These are phyloP conservation scores for Adrianichthys oophorus DNA, from an alignment of 2,797 vertebrate genomes.

Conservation along the genomic window DNA sequence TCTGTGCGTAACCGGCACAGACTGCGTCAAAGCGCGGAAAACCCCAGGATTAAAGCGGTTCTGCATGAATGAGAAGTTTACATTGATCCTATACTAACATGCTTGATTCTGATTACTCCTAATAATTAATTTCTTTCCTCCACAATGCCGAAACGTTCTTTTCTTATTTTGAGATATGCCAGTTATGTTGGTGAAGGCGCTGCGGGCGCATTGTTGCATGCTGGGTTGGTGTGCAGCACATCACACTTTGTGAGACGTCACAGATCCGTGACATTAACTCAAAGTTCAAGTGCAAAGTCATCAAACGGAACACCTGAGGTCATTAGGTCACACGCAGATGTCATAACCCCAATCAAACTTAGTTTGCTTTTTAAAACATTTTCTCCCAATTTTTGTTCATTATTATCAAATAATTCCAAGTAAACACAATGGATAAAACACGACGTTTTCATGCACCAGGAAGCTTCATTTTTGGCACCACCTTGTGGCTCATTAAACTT, in stretches of 20 bases:
- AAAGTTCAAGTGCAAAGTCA: constrained; percentile 35
- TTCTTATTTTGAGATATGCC: neutral
- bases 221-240: constrained; percentile 8
- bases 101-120: neutral
- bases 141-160: neutral
- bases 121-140: neutral
- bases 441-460: neutral
- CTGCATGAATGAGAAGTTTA: constrained; percentile 41
- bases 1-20: neutral
- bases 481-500: constrained; percentile 50
- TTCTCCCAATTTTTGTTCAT: too few relatives aligned
- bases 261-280: constrained; percentile 45
- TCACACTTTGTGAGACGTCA: constrained; percentile 10
- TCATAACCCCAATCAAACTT: constrained; percentile 1
- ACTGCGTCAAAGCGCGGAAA: constrained; percentile 12
- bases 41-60: neutral
- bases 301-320: neutral
- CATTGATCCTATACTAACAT: neutral
- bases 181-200: constrained; percentile 13
- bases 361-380: neutral
- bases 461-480: constrained; percentile 50
- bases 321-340: constrained; percentile 7
- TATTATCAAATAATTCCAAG: neutral
- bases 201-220: constrained; percentile 48
- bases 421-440: neutral